phyloP scores from a whole-genome alignment of 2,113 vertebrate species.

The Strigops habroptila region DNA sequence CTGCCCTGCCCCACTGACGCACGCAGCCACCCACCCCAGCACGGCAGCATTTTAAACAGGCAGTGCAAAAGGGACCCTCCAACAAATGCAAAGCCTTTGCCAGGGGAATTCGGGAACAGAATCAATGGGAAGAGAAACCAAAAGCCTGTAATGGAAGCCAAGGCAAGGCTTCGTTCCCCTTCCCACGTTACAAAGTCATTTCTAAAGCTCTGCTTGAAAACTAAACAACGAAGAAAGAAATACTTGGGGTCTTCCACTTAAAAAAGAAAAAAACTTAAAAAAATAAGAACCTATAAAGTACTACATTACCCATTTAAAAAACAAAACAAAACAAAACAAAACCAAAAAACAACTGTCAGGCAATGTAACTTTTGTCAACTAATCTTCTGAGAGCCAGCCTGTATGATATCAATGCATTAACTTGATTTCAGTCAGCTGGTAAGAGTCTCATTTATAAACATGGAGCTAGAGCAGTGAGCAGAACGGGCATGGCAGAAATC shows the following conservation, averaged over 20 bases:
- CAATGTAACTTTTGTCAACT: not conserved
- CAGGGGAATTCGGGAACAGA: not conserved
- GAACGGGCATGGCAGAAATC: not conserved
- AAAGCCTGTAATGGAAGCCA: not conserved
- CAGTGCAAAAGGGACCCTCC: not conserved
- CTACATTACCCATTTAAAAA: not conserved
- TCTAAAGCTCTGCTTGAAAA: not conserved
- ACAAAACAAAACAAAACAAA: not conserved
- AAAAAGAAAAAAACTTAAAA: not conserved
- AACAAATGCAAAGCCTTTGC: not conserved
- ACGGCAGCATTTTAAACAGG: not conserved
- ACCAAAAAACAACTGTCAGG: not conserved
- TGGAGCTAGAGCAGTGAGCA: not conserved
- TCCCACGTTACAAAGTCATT: not conserved
- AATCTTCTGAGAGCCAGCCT: not conserved
- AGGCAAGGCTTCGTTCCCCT: not conserved
- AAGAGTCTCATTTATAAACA: not conserved
- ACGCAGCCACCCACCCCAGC: accelerated
- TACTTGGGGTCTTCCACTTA: not conserved
- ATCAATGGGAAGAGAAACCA: accelerated
- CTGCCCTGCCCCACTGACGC: not conserved
- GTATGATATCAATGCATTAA: not conserved
- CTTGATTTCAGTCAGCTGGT: not conserved
- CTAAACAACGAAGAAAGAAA: not conserved
- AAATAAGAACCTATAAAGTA: not conserved